Percentiles rank a stretch among this genome's conserved stretches.
phyloP scores from a whole-genome alignment of 2,113 vertebrate species.

The Anolis carolinensis region DNA sequence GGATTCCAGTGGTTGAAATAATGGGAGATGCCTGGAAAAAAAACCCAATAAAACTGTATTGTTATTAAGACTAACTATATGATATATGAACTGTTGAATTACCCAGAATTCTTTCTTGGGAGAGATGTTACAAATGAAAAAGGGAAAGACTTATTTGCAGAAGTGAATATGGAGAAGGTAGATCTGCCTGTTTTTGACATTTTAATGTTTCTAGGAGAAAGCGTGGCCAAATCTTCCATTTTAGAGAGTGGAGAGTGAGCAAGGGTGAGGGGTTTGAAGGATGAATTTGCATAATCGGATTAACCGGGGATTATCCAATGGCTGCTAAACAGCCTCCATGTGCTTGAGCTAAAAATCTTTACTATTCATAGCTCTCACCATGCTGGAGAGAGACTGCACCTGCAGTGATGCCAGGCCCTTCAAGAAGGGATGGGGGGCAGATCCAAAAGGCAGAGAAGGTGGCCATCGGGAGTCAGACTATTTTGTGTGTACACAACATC shows the following conservation, averaged over 20 bases:
- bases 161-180: background rate
- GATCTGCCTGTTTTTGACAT: conserved; percentile 40
- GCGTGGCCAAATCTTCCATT: conserved; percentile 59
- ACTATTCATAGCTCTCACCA: conserved; percentile 90
- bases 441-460: conserved; percentile 17
- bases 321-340: conserved; percentile 86
- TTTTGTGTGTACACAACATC: conserved; percentile 40
- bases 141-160: background rate
- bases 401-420: conserved; percentile 78
- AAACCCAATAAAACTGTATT: background rate
- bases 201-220: conserved; percentile 60
- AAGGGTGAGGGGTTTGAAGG: conserved; percentile 76
- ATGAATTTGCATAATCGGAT: conserved; percentile 99
- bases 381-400: conserved; percentile 88
- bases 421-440: conserved; percentile 50
- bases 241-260: conserved; percentile 48
- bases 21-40: background rate
- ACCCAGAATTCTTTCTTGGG: background rate
- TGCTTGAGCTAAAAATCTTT: conserved; percentile 88
- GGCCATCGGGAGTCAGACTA: conserved; percentile 40
- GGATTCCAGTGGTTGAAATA: background rate
- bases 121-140: background rate
- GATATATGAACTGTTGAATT: background rate
- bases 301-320: conserved; percentile 88
- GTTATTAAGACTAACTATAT: background rate